Evolutionary conservation across 2,113 vertebrate genomes (phyloP).

Genomic region (Apeltes quadracus): DNA sequence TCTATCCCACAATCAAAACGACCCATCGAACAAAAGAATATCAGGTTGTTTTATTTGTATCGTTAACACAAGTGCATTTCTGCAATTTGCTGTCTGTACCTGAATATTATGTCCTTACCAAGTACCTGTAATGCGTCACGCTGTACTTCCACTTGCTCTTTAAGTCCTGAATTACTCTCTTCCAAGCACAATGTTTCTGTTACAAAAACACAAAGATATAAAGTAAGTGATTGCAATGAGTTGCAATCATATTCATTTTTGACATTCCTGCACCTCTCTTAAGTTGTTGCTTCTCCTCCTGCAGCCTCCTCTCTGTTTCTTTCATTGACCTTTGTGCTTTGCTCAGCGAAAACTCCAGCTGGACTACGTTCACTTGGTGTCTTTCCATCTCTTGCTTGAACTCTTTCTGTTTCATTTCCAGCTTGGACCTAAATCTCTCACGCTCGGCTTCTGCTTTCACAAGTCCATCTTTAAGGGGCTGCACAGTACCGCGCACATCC

Average conservation of each 20-base stretch:
- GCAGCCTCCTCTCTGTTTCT: conserved; percentile 69
- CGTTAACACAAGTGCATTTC: neutral
- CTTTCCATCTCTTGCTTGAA: conserved; percentile 73
- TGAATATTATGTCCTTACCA: conserved; percentile 77
- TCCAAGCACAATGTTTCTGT: conserved; percentile 77
- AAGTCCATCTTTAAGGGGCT: conserved; percentile 80
- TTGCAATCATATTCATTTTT: neutral
- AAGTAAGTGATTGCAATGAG: neutral
- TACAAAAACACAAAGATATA: conserved; percentile 15
- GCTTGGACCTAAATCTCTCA: conserved; percentile 69
- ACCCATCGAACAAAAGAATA: neutral
- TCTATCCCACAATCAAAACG: conserved; percentile 56
- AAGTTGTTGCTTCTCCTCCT: conserved; percentile 77
- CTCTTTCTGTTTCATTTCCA: conserved; percentile 64
- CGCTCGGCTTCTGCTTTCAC: conserved; percentile 71
- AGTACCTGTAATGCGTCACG: conserved; percentile 75
- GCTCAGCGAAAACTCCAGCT: conserved; percentile 73
- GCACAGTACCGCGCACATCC: conserved; percentile 79
- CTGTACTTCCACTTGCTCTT: conserved; percentile 76
- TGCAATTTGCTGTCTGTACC: neutral
- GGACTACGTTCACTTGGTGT: conserved; percentile 66
- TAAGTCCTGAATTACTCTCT: conserved; percentile 72
- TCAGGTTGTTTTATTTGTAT: neutral
- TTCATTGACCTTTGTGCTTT: conserved; percentile 64
- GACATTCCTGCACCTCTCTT: conserved; percentile 74